These are phyloP conservation scores for Neoaliturus tenellus DNA, from an alignment of 2,888 invertebrate genomes.

Conservation along the genomic window DNA sequence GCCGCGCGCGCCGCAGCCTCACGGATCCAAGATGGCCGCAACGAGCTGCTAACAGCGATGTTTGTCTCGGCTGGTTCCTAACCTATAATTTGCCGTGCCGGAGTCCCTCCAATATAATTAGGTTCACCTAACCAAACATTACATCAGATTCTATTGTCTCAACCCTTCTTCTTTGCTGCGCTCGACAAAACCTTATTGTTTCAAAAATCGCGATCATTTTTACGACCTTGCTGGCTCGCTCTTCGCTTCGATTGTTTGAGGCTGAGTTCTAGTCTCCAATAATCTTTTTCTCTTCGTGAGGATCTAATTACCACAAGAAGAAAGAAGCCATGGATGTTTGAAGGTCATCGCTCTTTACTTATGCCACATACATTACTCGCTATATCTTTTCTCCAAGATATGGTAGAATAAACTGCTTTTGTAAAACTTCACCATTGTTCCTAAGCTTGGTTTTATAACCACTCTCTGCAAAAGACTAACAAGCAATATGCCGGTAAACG, in stretches of 20 bases:
- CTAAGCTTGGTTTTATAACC: too few relatives aligned
- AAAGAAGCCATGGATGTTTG: background rate
- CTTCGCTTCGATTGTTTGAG: background rate
- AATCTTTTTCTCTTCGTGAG: background rate
- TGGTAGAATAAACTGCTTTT: too few relatives aligned
- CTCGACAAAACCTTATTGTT: constrained; percentile 45
- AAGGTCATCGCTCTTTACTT: too few relatives aligned
- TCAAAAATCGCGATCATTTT: constrained; percentile 36
- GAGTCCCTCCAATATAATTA: constrained; percentile 49
- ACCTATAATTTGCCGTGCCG: constrained; percentile 45
- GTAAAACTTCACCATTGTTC: too few relatives aligned
- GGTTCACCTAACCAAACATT: constrained; percentile 53
- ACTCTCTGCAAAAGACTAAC: too few relatives aligned
- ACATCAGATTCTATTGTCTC: constrained; percentile 51
- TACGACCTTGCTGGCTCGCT: constrained; percentile 8
- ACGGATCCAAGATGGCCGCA: constrained; percentile 49
- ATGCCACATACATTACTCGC: too few relatives aligned
- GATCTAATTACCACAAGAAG: background rate
- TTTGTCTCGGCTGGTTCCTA: constrained; percentile 47
- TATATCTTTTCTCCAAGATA: too few relatives aligned
- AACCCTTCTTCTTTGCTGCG: background rate
- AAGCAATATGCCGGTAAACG: too few relatives aligned
- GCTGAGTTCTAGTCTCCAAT: background rate
- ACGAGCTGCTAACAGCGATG: constrained; percentile 49
- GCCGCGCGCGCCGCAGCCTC: constrained; percentile 4